A percentile compares a stretch with the other conserved stretches of the same genome.
These are phyloP conservation scores for Meta bourneti DNA, from an alignment of 2,888 invertebrate genomes.

Conservation along the genomic window DNA sequence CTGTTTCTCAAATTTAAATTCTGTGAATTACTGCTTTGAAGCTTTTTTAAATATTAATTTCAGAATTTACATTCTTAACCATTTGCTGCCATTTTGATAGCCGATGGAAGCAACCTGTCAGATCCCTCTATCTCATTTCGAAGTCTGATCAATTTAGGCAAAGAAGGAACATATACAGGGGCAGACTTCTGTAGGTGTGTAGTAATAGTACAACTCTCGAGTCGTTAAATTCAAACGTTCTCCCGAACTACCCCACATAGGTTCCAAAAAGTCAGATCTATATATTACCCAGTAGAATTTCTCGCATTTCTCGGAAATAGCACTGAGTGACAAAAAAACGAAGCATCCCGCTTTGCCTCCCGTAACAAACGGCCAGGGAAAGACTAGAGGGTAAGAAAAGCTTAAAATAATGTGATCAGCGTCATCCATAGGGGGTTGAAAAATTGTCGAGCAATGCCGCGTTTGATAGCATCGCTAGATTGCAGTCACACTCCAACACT, in stretches of 20 bases:
- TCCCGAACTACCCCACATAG: conserved; percentile 7
- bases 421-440: conserved; percentile 50
- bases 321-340: conserved; percentile 24
- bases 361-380: conserved; percentile 54
- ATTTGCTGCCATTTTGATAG: no score
- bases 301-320: conserved; percentile 26
- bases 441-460: conserved; percentile 61
- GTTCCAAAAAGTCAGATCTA: conserved; percentile 6
- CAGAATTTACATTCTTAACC: no score
- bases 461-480: conserved; percentile 68
- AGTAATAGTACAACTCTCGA: not conserved
- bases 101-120: no score
- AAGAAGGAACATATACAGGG: no score
- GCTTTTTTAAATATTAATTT: no score
- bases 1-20: no score
- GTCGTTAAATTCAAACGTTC: conserved; percentile 21
- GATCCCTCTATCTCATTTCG: no score
- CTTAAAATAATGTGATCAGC: conserved; percentile 66
- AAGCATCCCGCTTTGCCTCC: conserved; percentile 15
- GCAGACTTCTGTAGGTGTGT: not conserved
- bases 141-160: no score
- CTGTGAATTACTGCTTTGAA: no score
- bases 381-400: conserved; percentile 52
- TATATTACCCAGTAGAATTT: conserved; percentile 37
- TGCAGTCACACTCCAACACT: conserved; percentile 56